Base-by-base conservation (phyloP, 2,113 vertebrate species). In the Gadus macrocephalus region DNA sequence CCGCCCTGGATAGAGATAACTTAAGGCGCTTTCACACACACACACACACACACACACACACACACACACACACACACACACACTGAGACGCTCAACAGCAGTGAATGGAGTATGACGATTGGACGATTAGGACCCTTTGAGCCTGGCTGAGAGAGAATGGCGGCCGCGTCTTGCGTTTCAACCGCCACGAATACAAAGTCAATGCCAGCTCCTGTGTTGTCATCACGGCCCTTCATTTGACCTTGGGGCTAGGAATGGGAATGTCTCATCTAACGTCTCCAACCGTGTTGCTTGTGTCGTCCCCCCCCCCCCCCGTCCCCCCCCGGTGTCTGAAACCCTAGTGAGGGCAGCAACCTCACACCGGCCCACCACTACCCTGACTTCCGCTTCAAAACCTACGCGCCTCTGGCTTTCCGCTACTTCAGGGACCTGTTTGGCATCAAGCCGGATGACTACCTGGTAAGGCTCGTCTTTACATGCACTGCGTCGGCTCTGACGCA, bases 361-460 rank as follows among this genome's bases (percentile, higher is more conserved):
- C 97, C 97, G 53, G 97, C 97, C 14, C 97, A 99, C 85, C 97
- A 95, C 86, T 99, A 95, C 72, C 95, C 97, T n/a, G 96, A 99
- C 90, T 99, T 99, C 91, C 93, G 96, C 86, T 98, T 99, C 89
- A 99, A 98, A 93, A 99, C 95, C 0, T 98, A 99, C 3, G 97
- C 97, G 65, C 97, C 97, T 0, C 86, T 99, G 87, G 97, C 97
- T 35, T 99, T 99, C 87, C 95, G 97, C 17, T 99, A 99, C 89
- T 99, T 99, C 93, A 89, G 97, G 91, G 97, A 99, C 89, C 94
- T 99, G 85, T 99, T 99, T 66, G 95, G 96, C 78, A 99, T 99
- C 91, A 99, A 98, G 88, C 95, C 97, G 31, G 97, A 94, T 72
- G 97, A 98, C 87, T 99, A 98, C 90, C 93, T 99, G 96, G 97